These are phyloP conservation scores for Cairina moschata DNA, from an alignment of 2,113 vertebrate species.

Conservation along the genomic window DNA sequence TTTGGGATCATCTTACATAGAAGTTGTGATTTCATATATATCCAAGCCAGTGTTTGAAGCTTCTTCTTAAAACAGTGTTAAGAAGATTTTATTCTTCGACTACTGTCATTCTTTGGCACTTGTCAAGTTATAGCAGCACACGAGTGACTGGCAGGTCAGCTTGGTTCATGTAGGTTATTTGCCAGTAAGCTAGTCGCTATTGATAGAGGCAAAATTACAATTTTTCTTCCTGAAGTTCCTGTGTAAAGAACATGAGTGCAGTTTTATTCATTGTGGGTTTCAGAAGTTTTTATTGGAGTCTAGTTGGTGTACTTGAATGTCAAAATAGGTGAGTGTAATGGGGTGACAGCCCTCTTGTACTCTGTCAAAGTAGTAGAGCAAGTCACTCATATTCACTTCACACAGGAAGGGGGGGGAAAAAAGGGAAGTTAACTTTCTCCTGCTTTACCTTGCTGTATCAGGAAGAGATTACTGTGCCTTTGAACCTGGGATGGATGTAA, in stretches of 20 bases:
- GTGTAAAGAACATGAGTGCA: background rate
- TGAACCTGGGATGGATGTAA: background rate
- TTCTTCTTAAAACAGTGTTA: background rate
- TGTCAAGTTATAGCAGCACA: background rate
- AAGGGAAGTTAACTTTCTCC: background rate
- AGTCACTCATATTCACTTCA: background rate
- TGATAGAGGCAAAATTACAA: background rate
- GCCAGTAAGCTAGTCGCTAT: background rate
- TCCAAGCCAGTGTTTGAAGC: background rate
- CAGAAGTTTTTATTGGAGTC: background rate
- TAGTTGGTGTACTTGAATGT: background rate
- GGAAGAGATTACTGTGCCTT: background rate
- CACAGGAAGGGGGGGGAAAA: background rate
- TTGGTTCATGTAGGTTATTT: background rate
- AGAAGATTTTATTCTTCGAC: background rate
- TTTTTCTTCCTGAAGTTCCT: background rate
- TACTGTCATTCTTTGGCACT: background rate
- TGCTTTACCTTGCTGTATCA: background rate
- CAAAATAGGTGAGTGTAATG: background rate
- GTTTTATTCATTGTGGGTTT: background rate
- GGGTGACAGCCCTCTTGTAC: background rate
- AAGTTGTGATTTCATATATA: background rate
- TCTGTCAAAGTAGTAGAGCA: background rate
- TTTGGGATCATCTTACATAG: background rate
- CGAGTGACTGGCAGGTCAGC: background rate